phyloP scores from a whole-genome alignment of 2,113 vertebrate species.

The Cephalopholis sonnerati region DNA sequence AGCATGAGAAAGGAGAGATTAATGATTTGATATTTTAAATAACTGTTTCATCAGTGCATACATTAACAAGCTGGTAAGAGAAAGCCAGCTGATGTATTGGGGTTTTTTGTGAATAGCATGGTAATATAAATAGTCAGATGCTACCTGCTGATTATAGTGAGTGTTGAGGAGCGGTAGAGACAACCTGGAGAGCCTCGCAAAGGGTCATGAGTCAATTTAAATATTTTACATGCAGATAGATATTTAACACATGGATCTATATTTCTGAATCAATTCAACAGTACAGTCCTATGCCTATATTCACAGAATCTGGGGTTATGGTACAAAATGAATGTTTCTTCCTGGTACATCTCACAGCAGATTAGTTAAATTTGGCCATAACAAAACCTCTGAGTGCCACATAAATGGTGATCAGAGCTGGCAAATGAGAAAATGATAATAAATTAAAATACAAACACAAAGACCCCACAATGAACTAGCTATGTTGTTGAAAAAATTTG shows the following conservation, averaged over 20 bases:
- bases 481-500: not conserved
- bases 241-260: not conserved
- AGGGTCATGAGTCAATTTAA: not conserved
- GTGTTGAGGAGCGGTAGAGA: not conserved
- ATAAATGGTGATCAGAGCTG: too few species aligned
- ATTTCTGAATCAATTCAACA: not conserved
- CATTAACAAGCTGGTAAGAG: not conserved
- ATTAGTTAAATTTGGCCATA: not conserved
- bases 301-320: too few species aligned
- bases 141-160: not conserved
- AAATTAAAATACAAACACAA: too few species aligned
- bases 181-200: not conserved
- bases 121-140: not conserved
- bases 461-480: not conserved
- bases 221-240: not conserved
- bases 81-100: not conserved
- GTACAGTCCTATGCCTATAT: too few species aligned
- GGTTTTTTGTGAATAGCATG: slow-evolving; percentile 17
- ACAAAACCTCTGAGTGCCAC: not conserved
- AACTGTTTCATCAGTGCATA: not conserved
- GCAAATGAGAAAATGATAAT: too few species aligned
- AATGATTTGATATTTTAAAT: not conserved
- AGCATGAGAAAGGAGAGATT: not conserved
- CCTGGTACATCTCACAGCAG: not conserved
- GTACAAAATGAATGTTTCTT: not conserved